phyloP scores from a whole-genome alignment of 1,140 invertebrate species.

The Eubasilissa regina region DNA sequence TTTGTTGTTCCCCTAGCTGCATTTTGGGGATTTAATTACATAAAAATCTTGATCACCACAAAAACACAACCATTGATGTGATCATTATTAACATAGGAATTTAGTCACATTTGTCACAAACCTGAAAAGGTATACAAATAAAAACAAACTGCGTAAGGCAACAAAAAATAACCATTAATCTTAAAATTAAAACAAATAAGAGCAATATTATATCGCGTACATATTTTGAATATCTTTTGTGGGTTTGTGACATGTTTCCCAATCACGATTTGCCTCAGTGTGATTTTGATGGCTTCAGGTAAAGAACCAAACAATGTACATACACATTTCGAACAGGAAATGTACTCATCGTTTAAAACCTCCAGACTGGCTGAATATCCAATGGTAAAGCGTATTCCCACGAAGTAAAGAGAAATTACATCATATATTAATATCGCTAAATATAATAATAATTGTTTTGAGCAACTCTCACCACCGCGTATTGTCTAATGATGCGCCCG shows the following conservation, averaged over 20 bases:
- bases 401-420: not conserved
- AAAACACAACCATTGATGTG: conserved; percentile 1
- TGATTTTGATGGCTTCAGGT: too few relatives aligned
- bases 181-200: conserved; percentile 9
- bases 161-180: conserved; percentile 6
- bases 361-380: not conserved
- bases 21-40: not conserved
- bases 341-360: not conserved
- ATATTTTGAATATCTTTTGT: conserved; percentile 13
- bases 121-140: conserved; percentile 3
- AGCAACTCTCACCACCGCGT: conserved; percentile 44
- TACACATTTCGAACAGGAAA: too few relatives aligned
- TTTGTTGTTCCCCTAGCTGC: not conserved
- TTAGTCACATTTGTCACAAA: not conserved
- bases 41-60: not conserved
- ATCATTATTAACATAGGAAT: not conserved
- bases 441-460: conserved; percentile 48
- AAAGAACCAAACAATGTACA: too few relatives aligned
- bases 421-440: conserved; percentile 24
- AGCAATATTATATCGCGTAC: conserved; percentile 4
- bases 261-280: not conserved
- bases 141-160: not conserved
- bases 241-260: not conserved
- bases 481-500: conserved; percentile 36
- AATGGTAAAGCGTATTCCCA: conserved; percentile 11